A percentile compares a stretch with the other conserved stretches of the same genome.
phyloP scores from a whole-genome alignment of 2,797 vertebrate genomes.

The Characodon lateralis region DNA sequence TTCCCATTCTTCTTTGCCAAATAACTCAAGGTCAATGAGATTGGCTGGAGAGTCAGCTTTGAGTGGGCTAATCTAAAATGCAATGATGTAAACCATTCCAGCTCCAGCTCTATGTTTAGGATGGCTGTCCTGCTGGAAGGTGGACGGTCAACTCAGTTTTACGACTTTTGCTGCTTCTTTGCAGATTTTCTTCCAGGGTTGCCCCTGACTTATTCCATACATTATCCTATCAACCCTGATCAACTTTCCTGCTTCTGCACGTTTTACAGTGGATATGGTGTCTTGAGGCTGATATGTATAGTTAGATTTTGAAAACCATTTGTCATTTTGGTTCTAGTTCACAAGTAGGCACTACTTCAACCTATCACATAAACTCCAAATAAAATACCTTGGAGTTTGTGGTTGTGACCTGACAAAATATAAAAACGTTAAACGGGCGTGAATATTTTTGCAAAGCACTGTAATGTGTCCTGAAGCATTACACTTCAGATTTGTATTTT shows the following conservation, averaged over 20 bases:
- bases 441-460: neutral
- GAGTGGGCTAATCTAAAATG: too few relatives aligned
- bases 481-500: neutral
- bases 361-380: neutral
- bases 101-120: too few relatives aligned
- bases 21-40: too few relatives aligned
- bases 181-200: neutral
- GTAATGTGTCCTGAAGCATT: neutral
- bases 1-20: too few relatives aligned
- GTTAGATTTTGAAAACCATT: neutral
- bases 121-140: too few relatives aligned
- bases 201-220: neutral
- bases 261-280: neutral
- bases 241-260: neutral
- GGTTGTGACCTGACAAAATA: neutral
- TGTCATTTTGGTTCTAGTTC: neutral
- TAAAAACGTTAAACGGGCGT: neutral
- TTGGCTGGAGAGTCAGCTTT: too few relatives aligned
- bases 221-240: neutral
- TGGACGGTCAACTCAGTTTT: too few relatives aligned
- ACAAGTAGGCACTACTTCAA: neutral
- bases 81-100: too few relatives aligned
- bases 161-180: too few relatives aligned
- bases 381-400: neutral
- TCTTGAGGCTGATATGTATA: neutral